Conservation (phyloP, 2,888 invertebrate species). For the Drosophila meridionalis region DNA sequence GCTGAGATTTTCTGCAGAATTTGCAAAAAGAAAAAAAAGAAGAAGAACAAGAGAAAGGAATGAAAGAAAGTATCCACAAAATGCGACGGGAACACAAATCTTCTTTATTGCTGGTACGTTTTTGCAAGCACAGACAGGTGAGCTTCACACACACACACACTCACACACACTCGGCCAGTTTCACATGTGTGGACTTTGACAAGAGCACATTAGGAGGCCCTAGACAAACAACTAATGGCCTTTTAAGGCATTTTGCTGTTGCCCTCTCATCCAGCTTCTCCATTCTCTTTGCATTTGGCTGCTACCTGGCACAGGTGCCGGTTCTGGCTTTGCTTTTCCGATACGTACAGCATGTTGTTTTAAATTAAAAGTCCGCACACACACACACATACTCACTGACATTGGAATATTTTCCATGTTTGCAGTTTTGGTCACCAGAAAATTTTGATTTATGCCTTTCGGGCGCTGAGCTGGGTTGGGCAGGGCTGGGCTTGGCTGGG, state of each 20-base stretch:
- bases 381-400: constrained; percentile 26
- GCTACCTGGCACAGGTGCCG: constrained; percentile 55
- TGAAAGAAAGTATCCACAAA: constrained; percentile 63
- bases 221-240: constrained; percentile 79
- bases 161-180: constrained; percentile 14
- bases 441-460: constrained; percentile 59
- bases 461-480: constrained; percentile 1
- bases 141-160: constrained; percentile 21
- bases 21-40: constrained; percentile 52
- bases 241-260: constrained; percentile 74
- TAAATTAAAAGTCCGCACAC: constrained; percentile 74
- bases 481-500: no score
- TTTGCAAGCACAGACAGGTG: constrained; percentile 67
- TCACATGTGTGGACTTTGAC: constrained; percentile 66
- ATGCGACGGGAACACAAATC: constrained; percentile 77
- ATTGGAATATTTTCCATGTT: constrained; percentile 54
- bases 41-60: constrained; percentile 13
- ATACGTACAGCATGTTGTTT: constrained; percentile 67
- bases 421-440: constrained; percentile 58
- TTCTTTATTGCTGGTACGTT: constrained; percentile 79
- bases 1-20: constrained; percentile 73
- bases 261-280: constrained; percentile 20
- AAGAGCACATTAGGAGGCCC: constrained; percentile 74
- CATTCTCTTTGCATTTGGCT: not conserved
- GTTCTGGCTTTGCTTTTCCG: constrained; percentile 34